Evolutionary conservation across 2,888 invertebrate species (phyloP), one percentile per base, ranked within the genome.

Genomic region (Pachycephus smyrnensis): DNA sequence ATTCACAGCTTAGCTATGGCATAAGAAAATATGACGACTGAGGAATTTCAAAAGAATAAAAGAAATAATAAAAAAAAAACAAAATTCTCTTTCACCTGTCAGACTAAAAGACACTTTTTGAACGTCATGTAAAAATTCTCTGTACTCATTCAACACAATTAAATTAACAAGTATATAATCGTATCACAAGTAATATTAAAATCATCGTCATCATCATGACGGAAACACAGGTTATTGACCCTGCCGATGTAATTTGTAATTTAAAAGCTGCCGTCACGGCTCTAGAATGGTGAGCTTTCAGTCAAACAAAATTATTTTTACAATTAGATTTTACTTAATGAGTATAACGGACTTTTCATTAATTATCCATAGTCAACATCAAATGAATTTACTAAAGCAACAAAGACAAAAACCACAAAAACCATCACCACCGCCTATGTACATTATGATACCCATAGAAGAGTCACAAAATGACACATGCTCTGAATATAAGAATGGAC

Each of bases 381-480:
- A 82, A 11, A 82, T 82, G 80, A 74, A 80, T n/a, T 35, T 79
- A 73, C 11, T 80, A 33, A 79, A 80, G 30, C 75, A 77, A 55
- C 79, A 81, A 37, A 30, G 74, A 31, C 69, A 73, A 35, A 23
- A 73, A 68, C 68, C 80, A 75, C 71, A 74, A 31, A 78, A 78
- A 15, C 73, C 73, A 15, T 6, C 68, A n/a, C 35, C 69, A 23
- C 81, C 82, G 31, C 81, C 84, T 11, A 84, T 85, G 82, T 86
- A 79, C 73, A 68, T 86, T 68, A 85, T 86, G 85, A 78, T 86
- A 55, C 87, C 87, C 4, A 69, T 87, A 12, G 84, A 84, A 4
- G 40, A 40, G 4, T 40, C 15, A 40, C 40, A 15, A 15, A 40
- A 4, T 40, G 77, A 77, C 15, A 77, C 69, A n/a, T n/a, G 40